Evolutionary conservation across 2,113 vertebrate genomes (phyloP), one percentile per base, ranked within the genome.

Genomic region (Coryphaenoides rupestris): DNA sequence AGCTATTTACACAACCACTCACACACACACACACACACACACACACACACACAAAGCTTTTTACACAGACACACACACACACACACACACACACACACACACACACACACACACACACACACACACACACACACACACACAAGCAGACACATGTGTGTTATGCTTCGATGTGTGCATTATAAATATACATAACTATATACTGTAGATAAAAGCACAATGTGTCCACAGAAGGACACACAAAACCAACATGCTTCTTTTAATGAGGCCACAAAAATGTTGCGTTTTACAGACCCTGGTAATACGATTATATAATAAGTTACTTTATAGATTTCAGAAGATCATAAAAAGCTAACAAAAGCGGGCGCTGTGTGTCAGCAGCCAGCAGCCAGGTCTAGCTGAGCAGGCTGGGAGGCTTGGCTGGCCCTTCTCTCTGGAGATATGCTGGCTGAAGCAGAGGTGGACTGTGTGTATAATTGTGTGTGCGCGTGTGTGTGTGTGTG

Each of bases 241-340:
- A 13, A 52, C 22, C 21, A 56, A 58, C 54, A 6, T 7, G 6
- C 46, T 19, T 52, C 55, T 46, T 53, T 60, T 49, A 52, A 58
- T 70, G 47, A 71, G 45, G 59, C 61, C 66, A 68, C 65, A 66
- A 24, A 56, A 65, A 66, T 24, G 49, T 12, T 49, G 24, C 60
- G 33, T 65, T 78, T 75, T 60, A 69, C 16, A 24, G 58, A 10
- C 22, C 21, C 62, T 58, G 59, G 75, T 62, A 67, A 62, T 69
- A 73, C 60, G 65, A 76, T 77, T 75, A 60, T 73, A 59, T 78
- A 80, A 80, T 73, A 68, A 78, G 64, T 73, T 22, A 67, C 50
- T 84, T 84, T 82, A 84, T 79, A 75, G 75, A 78, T 85, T 74
- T 75, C 63, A 76, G 69, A 68, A 66, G 74, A 64, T 80, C 74